Percentiles rank a stretch among this genome's conserved stretches.
phyloP scores from a whole-genome alignment of 2,113 vertebrate species.

The Camelus bactrianus region DNA sequence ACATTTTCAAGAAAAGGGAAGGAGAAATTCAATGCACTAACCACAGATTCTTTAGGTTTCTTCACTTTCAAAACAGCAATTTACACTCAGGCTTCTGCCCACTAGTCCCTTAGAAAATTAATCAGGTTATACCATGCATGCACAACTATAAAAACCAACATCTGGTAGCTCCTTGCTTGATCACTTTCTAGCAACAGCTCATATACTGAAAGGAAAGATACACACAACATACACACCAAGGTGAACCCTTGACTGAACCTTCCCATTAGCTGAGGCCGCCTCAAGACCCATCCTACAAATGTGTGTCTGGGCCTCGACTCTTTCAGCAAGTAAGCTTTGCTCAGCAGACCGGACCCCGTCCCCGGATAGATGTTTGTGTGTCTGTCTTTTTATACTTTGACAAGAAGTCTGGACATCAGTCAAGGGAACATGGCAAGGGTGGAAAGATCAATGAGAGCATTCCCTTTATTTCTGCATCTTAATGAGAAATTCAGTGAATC shows the following conservation, averaged over 20 bases:
- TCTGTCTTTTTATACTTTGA: not conserved
- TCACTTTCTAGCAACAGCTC: not conserved
- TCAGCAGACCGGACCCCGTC: not conserved
- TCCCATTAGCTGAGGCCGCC: not conserved
- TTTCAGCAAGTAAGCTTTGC: not conserved
- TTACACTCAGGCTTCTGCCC: not conserved
- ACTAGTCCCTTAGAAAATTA: not conserved
- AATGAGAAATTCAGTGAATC: not conserved
- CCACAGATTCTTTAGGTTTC: not conserved
- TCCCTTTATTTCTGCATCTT: not conserved
- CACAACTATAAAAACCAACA: not conserved
- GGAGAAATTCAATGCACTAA: not conserved
- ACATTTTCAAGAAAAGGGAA: conserved; percentile 9
- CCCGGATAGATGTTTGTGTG: not conserved
- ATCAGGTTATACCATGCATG: not conserved
- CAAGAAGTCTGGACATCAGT: not conserved
- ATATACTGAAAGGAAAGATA: not conserved
- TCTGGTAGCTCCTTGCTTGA: not conserved
- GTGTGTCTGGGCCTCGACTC: not conserved
- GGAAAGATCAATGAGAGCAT: not conserved
- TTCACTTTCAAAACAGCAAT: conserved; percentile 15
- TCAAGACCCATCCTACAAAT: not conserved
- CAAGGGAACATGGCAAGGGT: not conserved
- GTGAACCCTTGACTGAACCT: not conserved
- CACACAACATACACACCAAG: not conserved